Conservation (phyloP, 2,113 vertebrate species). For the Marmota monax region DNA sequence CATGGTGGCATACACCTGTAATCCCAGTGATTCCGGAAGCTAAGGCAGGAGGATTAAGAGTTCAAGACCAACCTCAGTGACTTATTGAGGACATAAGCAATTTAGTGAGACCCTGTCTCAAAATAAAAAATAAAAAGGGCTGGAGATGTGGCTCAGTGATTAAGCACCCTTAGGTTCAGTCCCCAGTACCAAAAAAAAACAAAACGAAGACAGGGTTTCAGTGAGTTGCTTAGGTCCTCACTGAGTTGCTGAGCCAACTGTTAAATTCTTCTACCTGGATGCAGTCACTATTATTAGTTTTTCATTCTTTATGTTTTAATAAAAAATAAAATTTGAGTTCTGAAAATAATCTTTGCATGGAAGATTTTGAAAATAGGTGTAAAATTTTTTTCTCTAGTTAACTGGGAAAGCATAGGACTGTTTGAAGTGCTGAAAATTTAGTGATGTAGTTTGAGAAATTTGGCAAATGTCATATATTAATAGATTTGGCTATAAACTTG, state of each 20-base stretch:
- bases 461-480: conserved; percentile 28
- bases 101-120: too few species aligned
- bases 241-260: neutral
- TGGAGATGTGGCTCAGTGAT: too few species aligned
- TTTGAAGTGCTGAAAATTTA: conserved; percentile 56
- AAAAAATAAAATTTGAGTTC: conserved; percentile 41
- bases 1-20: too few species aligned
- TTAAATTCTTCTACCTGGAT: conserved; percentile 3
- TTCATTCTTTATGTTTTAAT: conserved; percentile 52
- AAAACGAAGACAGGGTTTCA: too few species aligned
- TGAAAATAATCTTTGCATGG: conserved; percentile 54
- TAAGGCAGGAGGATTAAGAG: too few species aligned
- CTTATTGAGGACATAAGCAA: too few species aligned
- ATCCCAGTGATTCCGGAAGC: too few species aligned
- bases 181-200: too few species aligned
- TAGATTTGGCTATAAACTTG: conserved; percentile 52
- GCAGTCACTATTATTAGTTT: conserved; percentile 4
- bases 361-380: conserved; percentile 39
- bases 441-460: conserved; percentile 34
- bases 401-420: conserved; percentile 19
- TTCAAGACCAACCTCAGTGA: too few species aligned
- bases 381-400: neutral
- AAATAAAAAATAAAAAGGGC: too few species aligned
- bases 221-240: too few species aligned
- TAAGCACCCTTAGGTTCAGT: too few species aligned